A percentile compares a stretch with the other conserved stretches of the same genome.
phyloP scores from a whole-genome alignment of 2,113 vertebrate genomes.

The Sturnus vulgaris region DNA sequence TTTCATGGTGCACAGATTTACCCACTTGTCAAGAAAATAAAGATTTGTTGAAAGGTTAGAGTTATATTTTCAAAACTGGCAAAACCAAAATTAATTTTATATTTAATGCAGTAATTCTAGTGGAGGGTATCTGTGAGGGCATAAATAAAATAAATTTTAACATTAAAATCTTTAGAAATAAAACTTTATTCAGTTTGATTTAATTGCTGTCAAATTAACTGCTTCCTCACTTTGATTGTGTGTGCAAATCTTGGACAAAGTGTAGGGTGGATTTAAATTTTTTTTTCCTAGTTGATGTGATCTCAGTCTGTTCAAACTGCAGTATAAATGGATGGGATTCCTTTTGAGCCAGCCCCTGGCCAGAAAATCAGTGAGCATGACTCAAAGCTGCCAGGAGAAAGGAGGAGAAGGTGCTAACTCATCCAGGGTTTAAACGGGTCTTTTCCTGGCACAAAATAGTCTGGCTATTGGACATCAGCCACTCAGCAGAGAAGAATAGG shows the following conservation, averaged over 20 bases:
- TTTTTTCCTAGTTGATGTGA: neutral
- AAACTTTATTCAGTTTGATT: neutral
- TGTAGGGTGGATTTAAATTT: neutral
- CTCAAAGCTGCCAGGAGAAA: neutral
- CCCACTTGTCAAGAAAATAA: neutral
- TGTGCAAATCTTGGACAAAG: neutral
- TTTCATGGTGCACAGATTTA: neutral
- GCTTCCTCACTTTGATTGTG: neutral
- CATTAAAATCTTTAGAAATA: neutral
- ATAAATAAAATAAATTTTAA: neutral
- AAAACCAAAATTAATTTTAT: neutral
- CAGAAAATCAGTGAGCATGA: neutral
- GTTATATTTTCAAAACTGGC: neutral
- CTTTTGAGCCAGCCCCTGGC: neutral
- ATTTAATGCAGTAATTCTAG: neutral
- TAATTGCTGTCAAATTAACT: neutral
- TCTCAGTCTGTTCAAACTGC: neutral
- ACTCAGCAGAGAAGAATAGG: neutral
- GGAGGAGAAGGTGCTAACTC: constrained; percentile 1
- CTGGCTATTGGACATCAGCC: neutral
- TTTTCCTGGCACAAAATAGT: neutral
- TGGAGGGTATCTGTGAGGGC: neutral
- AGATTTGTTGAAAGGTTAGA: neutral
- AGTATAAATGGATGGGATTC: neutral
- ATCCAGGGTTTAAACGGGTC: neutral